phyloP scores from a whole-genome alignment of 1,140 invertebrate species.

The Maconellicoccus hirsutus region DNA sequence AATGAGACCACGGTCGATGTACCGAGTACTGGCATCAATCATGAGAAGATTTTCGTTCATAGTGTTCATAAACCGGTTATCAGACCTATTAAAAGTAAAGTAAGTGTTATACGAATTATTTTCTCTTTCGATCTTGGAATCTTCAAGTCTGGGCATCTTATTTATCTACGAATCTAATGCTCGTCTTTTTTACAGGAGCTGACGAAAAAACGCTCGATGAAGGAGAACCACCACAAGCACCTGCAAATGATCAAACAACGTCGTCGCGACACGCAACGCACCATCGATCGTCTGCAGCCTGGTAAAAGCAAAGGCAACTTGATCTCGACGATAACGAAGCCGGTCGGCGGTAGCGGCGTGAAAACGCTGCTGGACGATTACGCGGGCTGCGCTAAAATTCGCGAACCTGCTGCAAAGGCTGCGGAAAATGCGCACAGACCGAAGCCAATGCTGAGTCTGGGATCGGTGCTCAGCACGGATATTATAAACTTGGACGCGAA shows the following conservation, averaged over 20 bases:
- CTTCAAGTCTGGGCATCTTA: no score
- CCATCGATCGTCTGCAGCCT: conserved; percentile 67
- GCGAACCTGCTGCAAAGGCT: conserved; percentile 21
- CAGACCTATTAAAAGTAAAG: not conserved
- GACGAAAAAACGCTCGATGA: conserved; percentile 26
- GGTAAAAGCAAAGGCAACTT: conserved; percentile 75
- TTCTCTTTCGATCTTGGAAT: no score
- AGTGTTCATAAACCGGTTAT: not conserved
- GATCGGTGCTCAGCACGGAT: conserved; percentile 56
- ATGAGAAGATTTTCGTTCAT: not conserved
- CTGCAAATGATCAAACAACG: conserved; percentile 33
- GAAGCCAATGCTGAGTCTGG: conserved; percentile 60
- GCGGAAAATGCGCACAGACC: conserved; percentile 33
- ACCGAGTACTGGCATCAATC: not conserved
- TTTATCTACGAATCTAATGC: no score
- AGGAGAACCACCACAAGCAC: conserved; percentile 29
- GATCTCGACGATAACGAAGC: conserved; percentile 35
- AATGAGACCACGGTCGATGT: not conserved
- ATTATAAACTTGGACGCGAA: conserved; percentile 32
- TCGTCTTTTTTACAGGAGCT: conserved; percentile 29
- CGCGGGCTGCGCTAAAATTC: not conserved
- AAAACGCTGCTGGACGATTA: conserved; percentile 23
- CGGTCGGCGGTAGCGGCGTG: not conserved
- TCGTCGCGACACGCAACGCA: conserved; percentile 62
- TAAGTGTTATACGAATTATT: not conserved